Base-by-base conservation (phyloP, 2,113 vertebrate genomes). In the Herpailurus yagouaroundi region DNA sequence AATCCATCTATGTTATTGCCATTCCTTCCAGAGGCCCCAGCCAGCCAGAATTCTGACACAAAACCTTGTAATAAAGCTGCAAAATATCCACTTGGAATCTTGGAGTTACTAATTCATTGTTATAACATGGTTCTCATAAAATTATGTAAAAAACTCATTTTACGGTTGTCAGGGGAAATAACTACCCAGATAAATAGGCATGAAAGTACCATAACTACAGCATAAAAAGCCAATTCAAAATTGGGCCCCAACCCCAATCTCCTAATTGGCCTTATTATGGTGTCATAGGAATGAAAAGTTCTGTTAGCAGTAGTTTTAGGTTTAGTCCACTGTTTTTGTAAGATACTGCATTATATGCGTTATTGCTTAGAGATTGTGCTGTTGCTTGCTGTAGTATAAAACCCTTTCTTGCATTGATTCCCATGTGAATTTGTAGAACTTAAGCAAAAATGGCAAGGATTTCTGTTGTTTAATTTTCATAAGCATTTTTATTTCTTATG, bases 91-190 rank as follows among this genome's bases (percentile, higher is more conserved):
- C 55, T 91, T 90, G 73, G 73, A 97, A 92, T 94, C 57, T 95
- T 95, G 25, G 74, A 95, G 86, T 91, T 31, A 82, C 82, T 98
- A 97, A 97, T 92, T 98, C 85, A 91, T 97, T 96, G 94, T 97
- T 97, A 89, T 95, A 97, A 96, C 91, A 96, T 80, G 71, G 33
- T 88, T 60, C 68, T 97, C 76, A 97, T 91, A 97, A 98, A 97
- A 93, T 94, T 97, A 97, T 96, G 83, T 97, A 89, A 96, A 98
- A 97, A 97, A 88, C 89, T 97, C 87, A 95, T 97, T 96, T 98
- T 98, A 97, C 29, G 10, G 66, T 45, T 92, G 66, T 80, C 82
- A 98, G 66, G 86, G 45, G 82, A 98, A 31, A 64, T 96, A 98
- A 98, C 45, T 96, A 36, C 69, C 31, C 85, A 57, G 79, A 87